Evolutionary conservation across 1,140 invertebrate genomes (phyloP).

Genomic region (Propsilocerus akamusi): DNA sequence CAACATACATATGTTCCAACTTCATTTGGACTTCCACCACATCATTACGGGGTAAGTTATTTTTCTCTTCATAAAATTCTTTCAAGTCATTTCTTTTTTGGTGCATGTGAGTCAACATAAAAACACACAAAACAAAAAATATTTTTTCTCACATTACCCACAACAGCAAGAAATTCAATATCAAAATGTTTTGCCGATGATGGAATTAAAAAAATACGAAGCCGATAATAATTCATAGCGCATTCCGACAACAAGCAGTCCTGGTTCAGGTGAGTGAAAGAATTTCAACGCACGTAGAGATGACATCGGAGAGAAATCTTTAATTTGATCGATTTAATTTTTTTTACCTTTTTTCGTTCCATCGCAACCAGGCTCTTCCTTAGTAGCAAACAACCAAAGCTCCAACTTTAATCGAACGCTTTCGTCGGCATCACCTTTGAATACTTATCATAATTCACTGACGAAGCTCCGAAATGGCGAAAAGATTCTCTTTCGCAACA

Average conservation of each 20-base stretch:
- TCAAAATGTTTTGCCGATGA: conserved; percentile 27
- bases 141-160: neutral
- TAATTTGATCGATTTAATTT: neutral
- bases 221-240: neutral
- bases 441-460: neutral
- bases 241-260: conserved; percentile 1
- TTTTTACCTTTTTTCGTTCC: neutral
- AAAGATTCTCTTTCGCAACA: neutral
- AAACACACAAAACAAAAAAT: too few species aligned
- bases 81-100: too few species aligned
- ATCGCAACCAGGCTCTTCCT: neutral
- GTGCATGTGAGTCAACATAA: too few species aligned
- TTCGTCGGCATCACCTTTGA: neutral
- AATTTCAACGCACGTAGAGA: neutral
- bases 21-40: conserved; percentile 11
- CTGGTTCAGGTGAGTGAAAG: neutral
- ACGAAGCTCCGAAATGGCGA: neutral
- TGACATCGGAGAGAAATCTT: neutral
- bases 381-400: neutral
- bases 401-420: neutral
- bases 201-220: conserved; percentile 28
- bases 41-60: neutral
- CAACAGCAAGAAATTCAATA: neutral
- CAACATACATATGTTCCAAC: conserved; percentile 44
- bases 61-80: too few species aligned